A percentile compares a stretch with the other conserved stretches of the same genome.
These are phyloP conservation scores for Zootoca vivipara DNA, from an alignment of 2,113 vertebrate genomes.

Conservation along the genomic window DNA sequence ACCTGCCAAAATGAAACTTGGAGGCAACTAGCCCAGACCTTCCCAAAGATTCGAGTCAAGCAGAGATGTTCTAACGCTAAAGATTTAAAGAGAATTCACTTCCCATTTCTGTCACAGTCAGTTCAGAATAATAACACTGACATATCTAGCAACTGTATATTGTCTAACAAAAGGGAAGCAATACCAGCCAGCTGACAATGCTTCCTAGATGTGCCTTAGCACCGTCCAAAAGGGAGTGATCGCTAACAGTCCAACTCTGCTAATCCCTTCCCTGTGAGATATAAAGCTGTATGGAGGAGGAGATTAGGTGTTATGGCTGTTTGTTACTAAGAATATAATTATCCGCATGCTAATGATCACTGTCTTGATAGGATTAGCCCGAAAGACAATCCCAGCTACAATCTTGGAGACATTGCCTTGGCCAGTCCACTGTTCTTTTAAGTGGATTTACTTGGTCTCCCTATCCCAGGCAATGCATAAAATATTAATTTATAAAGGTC, in stretches of 20 bases:
- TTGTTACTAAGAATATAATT: constrained; percentile 66
- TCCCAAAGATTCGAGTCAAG: not conserved
- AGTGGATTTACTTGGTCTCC: constrained; percentile 11
- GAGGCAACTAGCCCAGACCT: not conserved
- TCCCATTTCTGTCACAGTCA: not conserved
- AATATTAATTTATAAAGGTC: not conserved
- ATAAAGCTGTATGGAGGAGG: constrained; percentile 14
- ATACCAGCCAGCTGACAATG: not conserved
- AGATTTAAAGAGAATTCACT: not conserved
- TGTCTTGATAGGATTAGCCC: constrained; percentile 66
- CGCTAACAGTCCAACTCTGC: constrained; percentile 20
- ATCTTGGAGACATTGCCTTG: constrained; percentile 51
- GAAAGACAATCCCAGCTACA: constrained; percentile 40
- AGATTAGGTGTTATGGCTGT: constrained; percentile 1
- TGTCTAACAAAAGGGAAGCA: not conserved
- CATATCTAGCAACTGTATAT: not conserved
- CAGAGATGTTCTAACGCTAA: not conserved
- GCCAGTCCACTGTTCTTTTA: constrained; percentile 23
- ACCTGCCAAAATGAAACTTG: not conserved
- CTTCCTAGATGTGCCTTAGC: not conserved
- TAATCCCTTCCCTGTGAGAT: not conserved
- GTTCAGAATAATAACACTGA: not conserved
- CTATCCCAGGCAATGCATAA: constrained; percentile 22
- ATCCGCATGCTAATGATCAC: constrained; percentile 27
- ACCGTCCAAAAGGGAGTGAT: too few species aligned